Conservation (phyloP, 2,113 vertebrate genomes). For the Lycaon pictus region DNA sequence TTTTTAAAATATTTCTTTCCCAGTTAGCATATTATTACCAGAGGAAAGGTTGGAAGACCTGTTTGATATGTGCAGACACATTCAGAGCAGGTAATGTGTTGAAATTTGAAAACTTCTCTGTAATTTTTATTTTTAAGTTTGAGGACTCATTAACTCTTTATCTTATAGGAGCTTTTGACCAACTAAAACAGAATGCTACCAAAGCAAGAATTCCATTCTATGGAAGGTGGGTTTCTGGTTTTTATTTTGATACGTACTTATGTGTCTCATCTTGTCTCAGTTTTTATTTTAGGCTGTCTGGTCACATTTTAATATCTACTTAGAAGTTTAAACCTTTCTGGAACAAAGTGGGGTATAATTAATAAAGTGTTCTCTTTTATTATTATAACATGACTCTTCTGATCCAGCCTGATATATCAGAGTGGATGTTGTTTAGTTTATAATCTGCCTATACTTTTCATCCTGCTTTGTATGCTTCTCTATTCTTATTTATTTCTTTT, state of each 20-base stretch:
- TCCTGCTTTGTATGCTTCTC: not conserved
- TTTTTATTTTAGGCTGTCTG: slow-evolving; percentile 32
- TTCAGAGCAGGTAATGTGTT: slow-evolving; percentile 96
- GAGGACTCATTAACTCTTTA: slow-evolving; percentile 66
- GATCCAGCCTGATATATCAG: not conserved
- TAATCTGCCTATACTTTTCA: not conserved
- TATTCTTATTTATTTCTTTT: not conserved
- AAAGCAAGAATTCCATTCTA: slow-evolving; percentile 99
- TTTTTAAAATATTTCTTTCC: slow-evolving; percentile 78
- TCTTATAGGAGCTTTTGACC: slow-evolving; percentile 96
- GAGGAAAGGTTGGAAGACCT: slow-evolving; percentile 99
- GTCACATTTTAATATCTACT: slow-evolving; percentile 6
- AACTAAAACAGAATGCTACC: slow-evolving; percentile 99
- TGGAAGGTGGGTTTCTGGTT: slow-evolving; percentile 92
- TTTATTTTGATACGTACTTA: not conserved
- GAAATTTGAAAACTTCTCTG: slow-evolving; percentile 60
- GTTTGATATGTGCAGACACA: slow-evolving; percentile 99
- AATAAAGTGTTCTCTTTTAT: slow-evolving; percentile 18
- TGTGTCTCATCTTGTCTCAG: not conserved
- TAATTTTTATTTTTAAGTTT: slow-evolving; percentile 61
- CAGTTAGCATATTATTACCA: slow-evolving; percentile 99
- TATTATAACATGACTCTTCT: not conserved
- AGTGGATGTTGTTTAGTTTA: not conserved
- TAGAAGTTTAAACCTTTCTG: slow-evolving; percentile 13
- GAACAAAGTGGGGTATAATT: slow-evolving; percentile 41